Evolutionary conservation across 2,888 invertebrate species (phyloP), one percentile per base, ranked within the genome.

Genomic region (Euplagia quadripunctaria): DNA sequence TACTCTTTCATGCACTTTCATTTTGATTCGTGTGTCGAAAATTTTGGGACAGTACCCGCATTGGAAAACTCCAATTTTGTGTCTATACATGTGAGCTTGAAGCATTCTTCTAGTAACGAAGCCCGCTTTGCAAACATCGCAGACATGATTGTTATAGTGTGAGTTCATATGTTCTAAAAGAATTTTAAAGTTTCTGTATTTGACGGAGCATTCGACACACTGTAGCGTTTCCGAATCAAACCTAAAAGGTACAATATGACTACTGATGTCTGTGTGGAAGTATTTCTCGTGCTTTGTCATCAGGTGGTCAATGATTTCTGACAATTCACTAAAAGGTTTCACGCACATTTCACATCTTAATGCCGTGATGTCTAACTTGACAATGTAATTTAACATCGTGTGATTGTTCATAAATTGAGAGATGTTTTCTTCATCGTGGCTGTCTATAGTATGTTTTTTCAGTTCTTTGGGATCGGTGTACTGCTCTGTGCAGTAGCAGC

Each of bases 1-100:
- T 1, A 91, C 90, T 58, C 92, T 88, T 73, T 93, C 92, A 63
- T 96, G 96, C 0, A 92, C 89, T 66, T 92, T 92, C 70, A 93
- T 86, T 41, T 94, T 94, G 46, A 93, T 87, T 52, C 90, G 88
- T 0, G 93, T 95, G 31, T 94, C 90, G 78, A 96, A 96, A 0
- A 92, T 86, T 82, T 96, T 96, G 0, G 90, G 82, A 74, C 96
- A 96, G 65, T 85, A 89, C 0, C 87, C 86, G 70, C 96, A 96
- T 41, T 86, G 82, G 64, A 89, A 91, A 0, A 79, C 81, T 0
- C 94, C 94, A 6, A 83, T 88, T 74, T 86, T 87, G 68, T 94
- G 94, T 31, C 88, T 80, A 20, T 89, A 87, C 31, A 85, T 81
- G 70, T 94, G 94, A 0, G 86, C 82, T 20, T 86, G 85, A 5